Base-by-base conservation (phyloP, 2,113 vertebrate species). In the Bettongia penicillata region DNA sequence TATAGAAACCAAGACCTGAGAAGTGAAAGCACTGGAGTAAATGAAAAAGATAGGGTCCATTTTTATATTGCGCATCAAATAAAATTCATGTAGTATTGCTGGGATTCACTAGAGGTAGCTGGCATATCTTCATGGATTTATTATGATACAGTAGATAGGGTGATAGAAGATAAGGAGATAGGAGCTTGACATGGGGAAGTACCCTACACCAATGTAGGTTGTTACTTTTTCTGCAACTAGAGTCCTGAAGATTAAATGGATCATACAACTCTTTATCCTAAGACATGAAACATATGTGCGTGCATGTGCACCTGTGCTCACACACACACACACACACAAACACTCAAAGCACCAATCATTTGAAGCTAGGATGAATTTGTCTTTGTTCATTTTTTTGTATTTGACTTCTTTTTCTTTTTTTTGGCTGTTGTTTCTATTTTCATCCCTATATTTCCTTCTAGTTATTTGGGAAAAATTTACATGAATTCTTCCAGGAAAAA, bases 401-500 rank as follows among this genome's bases (percentile, higher is more conserved):
- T 37, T 68, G 61, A 68, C 12, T 68, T 68, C 3, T 68, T 31
- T 90, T 90, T 26, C 8, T 52, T 52, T 91, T 92, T 47, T 91
- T 53, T 47, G 31, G 24, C 28, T 90, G 90, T 51, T 19, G 12
- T 92, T 93, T 91, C 48, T 91, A 14, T 89, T 50, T 19, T 84
- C 50, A 49, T 47, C 48, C 48, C 48, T 93, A 37, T 92, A 53
- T 22, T 68, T 92, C 6, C 51, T 91, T 55, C 22, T 43, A 93
- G 89, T 93, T 93, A 94, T 94, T 94, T 95, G n/a, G 90, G 93
- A 93, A 57, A 10, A 91, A 94, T 51, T 90, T 37, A 68, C 37
- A 37, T 37, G 61, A 68, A 68, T 68, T 94, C 94, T 96, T 68
- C 28, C 23, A 84, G 91, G 94, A 57, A 51, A n/a, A 89, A 51